These are phyloP conservation scores for Etheostoma spectabile DNA, from an alignment of 2,113 vertebrate genomes.

Conservation along the genomic window DNA sequence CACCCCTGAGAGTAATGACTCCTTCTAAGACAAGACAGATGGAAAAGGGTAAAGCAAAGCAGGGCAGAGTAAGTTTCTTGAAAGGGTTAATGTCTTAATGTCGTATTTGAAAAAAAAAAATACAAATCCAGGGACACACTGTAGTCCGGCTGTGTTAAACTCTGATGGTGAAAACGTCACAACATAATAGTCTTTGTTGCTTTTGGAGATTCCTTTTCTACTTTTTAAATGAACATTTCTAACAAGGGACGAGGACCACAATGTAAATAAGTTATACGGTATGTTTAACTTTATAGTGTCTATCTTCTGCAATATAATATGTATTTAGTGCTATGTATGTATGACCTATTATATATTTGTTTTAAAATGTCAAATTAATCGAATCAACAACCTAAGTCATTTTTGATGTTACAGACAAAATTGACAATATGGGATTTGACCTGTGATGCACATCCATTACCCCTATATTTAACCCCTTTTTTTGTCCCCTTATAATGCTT, in stretches of 20 bases:
- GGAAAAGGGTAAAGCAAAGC: slow-evolving; percentile 25
- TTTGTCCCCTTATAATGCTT: background rate
- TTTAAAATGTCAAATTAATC: no score
- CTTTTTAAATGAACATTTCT: background rate
- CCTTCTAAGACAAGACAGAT: slow-evolving; percentile 53
- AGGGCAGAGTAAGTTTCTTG: slow-evolving; percentile 23
- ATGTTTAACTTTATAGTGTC: no score
- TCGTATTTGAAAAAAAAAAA: slow-evolving; percentile 8
- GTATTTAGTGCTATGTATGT: no score
- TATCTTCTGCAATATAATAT: no score
- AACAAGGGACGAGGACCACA: background rate
- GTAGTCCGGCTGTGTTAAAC: background rate
- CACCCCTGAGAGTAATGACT: slow-evolving; percentile 67
- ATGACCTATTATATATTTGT: no score
- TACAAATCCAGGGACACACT: background rate
- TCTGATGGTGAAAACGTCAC: slow-evolving; percentile 16
- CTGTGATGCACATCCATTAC: slow-evolving; percentile 12
- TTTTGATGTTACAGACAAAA: slow-evolving; percentile 5
- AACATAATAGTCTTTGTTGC: background rate
- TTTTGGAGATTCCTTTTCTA: background rate
- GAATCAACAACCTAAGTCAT: background rate
- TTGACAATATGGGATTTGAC: slow-evolving; percentile 6
- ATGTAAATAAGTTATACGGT: no score
- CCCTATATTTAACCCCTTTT: background rate
- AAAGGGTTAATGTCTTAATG: slow-evolving; percentile 42